Base-by-base conservation (phyloP, 2,888 invertebrate genomes). In the Dasypolia templi region DNA sequence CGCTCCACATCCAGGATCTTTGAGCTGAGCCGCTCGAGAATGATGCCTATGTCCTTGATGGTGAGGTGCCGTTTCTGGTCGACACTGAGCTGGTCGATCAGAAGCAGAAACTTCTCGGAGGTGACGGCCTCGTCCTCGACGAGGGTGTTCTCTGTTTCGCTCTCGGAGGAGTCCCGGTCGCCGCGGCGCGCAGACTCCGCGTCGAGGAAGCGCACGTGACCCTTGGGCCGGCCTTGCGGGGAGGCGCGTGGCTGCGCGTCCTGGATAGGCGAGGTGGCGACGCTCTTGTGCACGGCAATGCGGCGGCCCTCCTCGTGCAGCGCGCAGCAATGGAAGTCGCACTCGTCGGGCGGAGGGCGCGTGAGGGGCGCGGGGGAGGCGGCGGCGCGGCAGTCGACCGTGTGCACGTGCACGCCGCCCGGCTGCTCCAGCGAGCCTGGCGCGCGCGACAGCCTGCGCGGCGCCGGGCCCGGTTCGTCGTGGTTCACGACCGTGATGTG, bases 321-420 rank as follows among this genome's bases (percentile, higher is more conserved):
- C 84, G 99, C 98, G 96, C 99, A 99, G 95, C 99, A 99, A 95
- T 99, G 99, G 96, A 99, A 99, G 96, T 99, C 99, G 96, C 99
- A 99, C 95, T 99, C 98, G 90, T 99, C 98, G 86, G 96, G 96
- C 92, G 91, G 96, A 92, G 91, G 97, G 95, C 95, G 89, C 96
- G 97, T 89, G 97, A 89, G 97, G 97, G 87, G 97, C 89, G 98
- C 97, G 82, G 97, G 90, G 97, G 98, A 92, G 97, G 98, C 94
- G 97, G 97, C 88, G 96, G 96, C 96, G 90, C 97, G 97, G 97
- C 97, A 93, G 97, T 94, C 98, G 97, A 93, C 97, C 97, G 98
- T 98, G 82, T 98, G 97, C 90, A 98, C 98, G 94, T 98, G 98
- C 93, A 98, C 96, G 98, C 98, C 98, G 86, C 93, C 93, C 69